Evolutionary conservation across 2,888 invertebrate genomes (phyloP), one percentile per base, ranked within the genome.

Genomic region (Caradrina clavipalpis): DNA sequence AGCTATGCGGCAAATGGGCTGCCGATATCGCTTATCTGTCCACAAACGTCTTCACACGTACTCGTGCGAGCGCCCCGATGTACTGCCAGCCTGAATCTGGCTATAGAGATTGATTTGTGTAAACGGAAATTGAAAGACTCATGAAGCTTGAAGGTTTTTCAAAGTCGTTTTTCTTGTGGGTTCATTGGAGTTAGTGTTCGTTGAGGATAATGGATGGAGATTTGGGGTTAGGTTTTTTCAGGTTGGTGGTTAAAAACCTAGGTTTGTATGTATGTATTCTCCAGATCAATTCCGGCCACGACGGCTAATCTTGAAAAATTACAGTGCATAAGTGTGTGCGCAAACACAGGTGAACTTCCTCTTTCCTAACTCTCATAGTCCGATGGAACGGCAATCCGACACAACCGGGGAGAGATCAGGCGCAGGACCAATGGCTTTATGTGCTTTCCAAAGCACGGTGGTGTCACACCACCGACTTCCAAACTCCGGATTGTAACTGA

Each of bases 1-100:
- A 92, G 91, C 91, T 91, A 88, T 88, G 88, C 90, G 90, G 90
- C 91, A 90, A 92, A 92, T 89, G 91, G 87, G 83, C 87, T 87
- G 80, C 87, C 87, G 93, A 93, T 93, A 92, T 84, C 91, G 87
- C 90, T 93, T 93, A 93, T 92, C 93, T 89, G 49, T 76, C 85
- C 88, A 83, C 90, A 88, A 88, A 87, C 86, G 81, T 76, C 76
- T 80, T 82, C 86, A 82, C 85, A 86, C 83, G 69, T 68, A 55
- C 81, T 76, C 73, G 61, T 39, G 39, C 53, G 60, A 62, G 35
- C 26, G 47, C 63, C 67, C 54, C 69, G 61, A 81, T 68, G 75
- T 69, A 67, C 69, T 64, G 61, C 56, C 47, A 17, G 69, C 70
- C 11, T 39, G 22, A 35, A 19, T n/a, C 26, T 26, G 42, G 35